Evolutionary conservation across 2,888 invertebrate species (phyloP).

Genomic region (Ophonus ardosiacus): DNA sequence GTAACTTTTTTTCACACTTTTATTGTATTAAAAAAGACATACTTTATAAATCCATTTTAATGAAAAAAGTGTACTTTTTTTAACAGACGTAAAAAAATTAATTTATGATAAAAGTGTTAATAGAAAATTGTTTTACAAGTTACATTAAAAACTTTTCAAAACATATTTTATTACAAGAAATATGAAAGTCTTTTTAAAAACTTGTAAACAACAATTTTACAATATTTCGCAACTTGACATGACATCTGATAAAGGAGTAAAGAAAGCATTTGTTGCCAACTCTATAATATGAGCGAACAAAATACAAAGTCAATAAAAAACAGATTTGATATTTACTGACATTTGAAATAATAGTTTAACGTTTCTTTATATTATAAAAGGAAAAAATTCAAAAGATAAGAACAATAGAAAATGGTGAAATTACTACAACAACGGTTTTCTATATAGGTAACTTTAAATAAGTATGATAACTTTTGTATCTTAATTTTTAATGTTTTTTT

Average conservation of each 20-base stretch:
- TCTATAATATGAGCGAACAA: not conserved
- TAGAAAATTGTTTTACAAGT: not conserved
- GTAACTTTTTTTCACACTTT: no score
- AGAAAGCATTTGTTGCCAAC: not conserved
- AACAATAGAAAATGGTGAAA: constrained; percentile 9
- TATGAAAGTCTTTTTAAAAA: not conserved
- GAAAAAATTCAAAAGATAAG: not conserved
- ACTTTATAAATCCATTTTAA: no score
- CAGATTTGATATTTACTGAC: constrained; percentile 20
- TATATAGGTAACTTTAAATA: constrained; percentile 7
- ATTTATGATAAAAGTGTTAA: not conserved
- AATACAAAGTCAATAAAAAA: not conserved
- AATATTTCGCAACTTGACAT: not conserved
- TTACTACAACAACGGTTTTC: not conserved
- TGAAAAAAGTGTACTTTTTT: no score
- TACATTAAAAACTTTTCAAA: not conserved
- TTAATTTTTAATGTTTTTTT: not conserved
- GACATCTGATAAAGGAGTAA: not conserved
- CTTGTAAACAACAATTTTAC: not conserved
- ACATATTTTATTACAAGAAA: not conserved
- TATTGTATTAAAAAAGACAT: no score
- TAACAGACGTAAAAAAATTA: no score
- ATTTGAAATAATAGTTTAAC: constrained; percentile 18
- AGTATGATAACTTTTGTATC: not conserved
- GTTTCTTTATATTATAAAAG: not conserved